phyloP scores from a whole-genome alignment of 2,113 vertebrate genomes.

The Nycticebus coucang region DNA sequence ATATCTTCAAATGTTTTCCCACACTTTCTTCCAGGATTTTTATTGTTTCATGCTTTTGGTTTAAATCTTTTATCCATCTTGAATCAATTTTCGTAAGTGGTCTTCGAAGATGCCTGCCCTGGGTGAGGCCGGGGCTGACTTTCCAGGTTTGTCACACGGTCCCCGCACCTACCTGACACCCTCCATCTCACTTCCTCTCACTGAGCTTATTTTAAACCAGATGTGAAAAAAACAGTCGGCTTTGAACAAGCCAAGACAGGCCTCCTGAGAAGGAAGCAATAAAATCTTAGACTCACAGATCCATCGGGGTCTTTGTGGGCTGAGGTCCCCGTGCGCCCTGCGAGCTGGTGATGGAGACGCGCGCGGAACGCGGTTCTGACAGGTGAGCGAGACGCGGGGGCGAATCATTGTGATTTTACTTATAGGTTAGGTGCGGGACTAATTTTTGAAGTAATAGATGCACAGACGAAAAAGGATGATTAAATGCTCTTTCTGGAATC shows the following conservation, averaged over 20 bases:
- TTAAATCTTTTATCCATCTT: no score
- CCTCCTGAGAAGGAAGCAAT: background rate
- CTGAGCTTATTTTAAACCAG: constrained; percentile 55
- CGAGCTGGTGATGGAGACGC: background rate
- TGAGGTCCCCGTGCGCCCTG: no score
- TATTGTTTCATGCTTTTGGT: no score
- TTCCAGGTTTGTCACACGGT: background rate
- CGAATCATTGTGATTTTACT: background rate
- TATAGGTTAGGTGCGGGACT: background rate
- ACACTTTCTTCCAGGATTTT: no score
- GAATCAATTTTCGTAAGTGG: background rate
- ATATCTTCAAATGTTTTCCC: no score
- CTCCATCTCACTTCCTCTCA: background rate
- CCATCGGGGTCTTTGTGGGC: no score
- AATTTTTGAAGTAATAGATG: background rate
- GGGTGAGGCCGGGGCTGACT: background rate
- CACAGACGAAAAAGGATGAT: background rate
- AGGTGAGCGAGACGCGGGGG: background rate
- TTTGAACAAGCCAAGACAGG: constrained; percentile 34
- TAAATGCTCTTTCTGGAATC: background rate
- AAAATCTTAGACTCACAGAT: background rate
- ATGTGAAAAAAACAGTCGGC: background rate
- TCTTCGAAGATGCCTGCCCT: background rate
- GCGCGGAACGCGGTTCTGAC: background rate
- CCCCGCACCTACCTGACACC: background rate